Conservation (phyloP, 2,797 vertebrate genomes). For the Ptychadena robeensis region DNA sequence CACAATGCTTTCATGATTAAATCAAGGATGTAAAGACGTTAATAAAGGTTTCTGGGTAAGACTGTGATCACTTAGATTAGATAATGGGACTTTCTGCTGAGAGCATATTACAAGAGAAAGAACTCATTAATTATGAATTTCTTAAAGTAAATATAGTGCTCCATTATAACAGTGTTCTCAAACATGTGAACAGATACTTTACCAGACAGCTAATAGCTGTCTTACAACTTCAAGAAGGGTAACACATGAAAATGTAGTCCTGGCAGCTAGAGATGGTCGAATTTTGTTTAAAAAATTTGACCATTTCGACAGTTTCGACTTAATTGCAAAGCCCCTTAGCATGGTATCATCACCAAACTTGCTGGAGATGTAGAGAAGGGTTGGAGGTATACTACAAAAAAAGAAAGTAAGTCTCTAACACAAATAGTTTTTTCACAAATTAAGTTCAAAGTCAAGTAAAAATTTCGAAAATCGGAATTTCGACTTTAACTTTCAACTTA, state of each 20-base stretch:
- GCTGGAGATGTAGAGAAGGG: no score
- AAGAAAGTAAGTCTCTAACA: no score
- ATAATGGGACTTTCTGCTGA: constrained; percentile 58
- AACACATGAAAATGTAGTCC: constrained; percentile 10
- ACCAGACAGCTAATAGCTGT: constrained; percentile 49
- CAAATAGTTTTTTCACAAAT: no score
- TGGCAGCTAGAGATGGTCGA: no score
- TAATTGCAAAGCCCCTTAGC: no score
- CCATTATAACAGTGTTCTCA: constrained; percentile 58
- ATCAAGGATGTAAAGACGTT: constrained; percentile 62
- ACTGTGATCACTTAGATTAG: constrained; percentile 62
- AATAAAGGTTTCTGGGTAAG: constrained; percentile 64
- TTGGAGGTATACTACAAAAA: no score
- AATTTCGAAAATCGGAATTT: no score
- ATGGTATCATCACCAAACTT: no score
- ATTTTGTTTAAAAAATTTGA: no score
- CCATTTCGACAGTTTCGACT: no score
- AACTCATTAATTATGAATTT: constrained; percentile 66
- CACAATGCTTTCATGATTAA: constrained; percentile 55
- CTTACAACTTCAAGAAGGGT: constrained; percentile 45
- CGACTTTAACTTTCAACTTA: no score
- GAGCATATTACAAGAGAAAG: constrained; percentile 33
- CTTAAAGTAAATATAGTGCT: constrained; percentile 62
- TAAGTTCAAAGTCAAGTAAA: no score
- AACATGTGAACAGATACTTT: constrained; percentile 57